Evolutionary conservation across 2,797 vertebrate species (phyloP), one percentile per base, ranked within the genome.

Genomic region (Gymnoscopelus braueri): DNA sequence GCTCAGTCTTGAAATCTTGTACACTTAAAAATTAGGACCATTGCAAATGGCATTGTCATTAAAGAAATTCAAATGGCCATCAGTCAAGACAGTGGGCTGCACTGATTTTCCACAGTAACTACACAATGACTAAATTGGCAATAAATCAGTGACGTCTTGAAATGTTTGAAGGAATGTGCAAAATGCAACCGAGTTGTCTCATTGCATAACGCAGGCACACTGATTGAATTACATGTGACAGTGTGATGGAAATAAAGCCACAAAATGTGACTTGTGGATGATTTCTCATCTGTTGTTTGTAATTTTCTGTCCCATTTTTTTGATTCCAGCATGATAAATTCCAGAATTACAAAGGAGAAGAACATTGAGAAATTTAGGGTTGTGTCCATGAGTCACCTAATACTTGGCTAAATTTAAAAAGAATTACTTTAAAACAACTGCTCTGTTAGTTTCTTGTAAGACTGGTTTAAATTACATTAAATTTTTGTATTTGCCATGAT

Each of bases 31-130:
- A 35, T 6, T 5, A 35, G 5, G 32, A 35, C 32, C 32, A 35
- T 35, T 35, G 44, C 67, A 57, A 72, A 65, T 61, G 57, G 62
- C 53, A 62, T 83, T 80, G 71, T 63, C 29, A 56, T 29, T 69
- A 12, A 29, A 61, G 39, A 3, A 44, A 44, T 44, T 44, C 39
- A 44, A 44, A 44, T 44, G 39, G 39, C 54, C 57, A 44, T 52
- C 13, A 77, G 60, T 53, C 3, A 72, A 66, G 63, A 54, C 24
- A 5, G 14, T 13, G 8, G 29, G 69, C 29, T 58, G 35, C 24
- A 57, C 1, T 24, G 12, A 52, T 13, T 66, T 49, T 67, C 52
- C 44, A 62, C 13, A 52, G 4, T 78, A 63, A 78, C 47, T 32
- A 71, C 29, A 48, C 8, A 7, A 44, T 44, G 39, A 44, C 39